Percentiles rank a stretch among this genome's conserved stretches.
These are phyloP conservation scores for Rhinogobius similis DNA, from an alignment of 2,113 vertebrate genomes.

Conservation along the genomic window DNA sequence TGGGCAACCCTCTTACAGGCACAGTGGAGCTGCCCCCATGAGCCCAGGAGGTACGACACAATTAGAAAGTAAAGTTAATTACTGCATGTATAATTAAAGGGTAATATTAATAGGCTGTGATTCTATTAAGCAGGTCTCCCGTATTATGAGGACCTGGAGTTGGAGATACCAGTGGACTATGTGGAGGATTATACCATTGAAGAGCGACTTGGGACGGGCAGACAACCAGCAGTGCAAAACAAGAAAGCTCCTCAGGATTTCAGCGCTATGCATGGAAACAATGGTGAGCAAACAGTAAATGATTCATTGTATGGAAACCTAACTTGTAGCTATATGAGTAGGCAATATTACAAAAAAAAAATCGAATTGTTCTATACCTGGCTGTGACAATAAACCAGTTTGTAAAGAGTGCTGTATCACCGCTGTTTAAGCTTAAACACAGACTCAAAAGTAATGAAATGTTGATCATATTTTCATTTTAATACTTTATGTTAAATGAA, in stretches of 20 bases:
- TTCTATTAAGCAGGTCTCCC: constrained; percentile 58
- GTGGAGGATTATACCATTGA: constrained; percentile 73
- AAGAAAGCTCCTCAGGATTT: constrained; percentile 69
- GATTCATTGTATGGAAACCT: background rate
- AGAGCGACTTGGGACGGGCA: constrained; percentile 58
- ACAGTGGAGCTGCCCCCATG: constrained; percentile 62
- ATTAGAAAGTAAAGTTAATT: background rate
- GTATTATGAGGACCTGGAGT: constrained; percentile 73
- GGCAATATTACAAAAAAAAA: background rate
- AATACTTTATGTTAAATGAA: too few relatives aligned
- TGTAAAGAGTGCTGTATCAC: too few relatives aligned
- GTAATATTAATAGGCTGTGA: background rate
- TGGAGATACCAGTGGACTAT: constrained; percentile 75
- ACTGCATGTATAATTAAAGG: background rate
- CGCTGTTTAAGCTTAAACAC: too few relatives aligned
- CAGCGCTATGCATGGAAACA: constrained; percentile 48
- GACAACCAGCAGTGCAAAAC: constrained; percentile 58
- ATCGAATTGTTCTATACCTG: too few relatives aligned
- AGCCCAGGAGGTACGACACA: constrained; percentile 51
- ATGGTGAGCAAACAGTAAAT: constrained; percentile 57
- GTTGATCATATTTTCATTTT: too few relatives aligned
- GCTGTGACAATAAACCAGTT: too few relatives aligned
- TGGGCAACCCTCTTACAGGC: constrained; percentile 71
- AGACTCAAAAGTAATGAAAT: too few relatives aligned
- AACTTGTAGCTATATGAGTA: background rate